Conservation (phyloP, 2,888 invertebrate genomes). For the Drosophila percnosoma region DNA sequence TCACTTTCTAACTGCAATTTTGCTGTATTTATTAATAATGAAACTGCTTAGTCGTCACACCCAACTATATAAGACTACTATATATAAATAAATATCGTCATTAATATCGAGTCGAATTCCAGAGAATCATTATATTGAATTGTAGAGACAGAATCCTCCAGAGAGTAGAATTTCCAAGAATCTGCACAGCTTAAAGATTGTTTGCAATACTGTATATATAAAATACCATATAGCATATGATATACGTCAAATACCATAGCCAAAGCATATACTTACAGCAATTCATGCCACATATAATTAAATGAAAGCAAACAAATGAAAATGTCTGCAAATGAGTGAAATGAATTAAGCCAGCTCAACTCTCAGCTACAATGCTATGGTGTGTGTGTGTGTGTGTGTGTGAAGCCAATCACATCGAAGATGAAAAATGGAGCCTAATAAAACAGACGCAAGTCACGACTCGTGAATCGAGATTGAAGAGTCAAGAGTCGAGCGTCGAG, state of each 20-base stretch:
- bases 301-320: neutral
- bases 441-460: constrained; percentile 18
- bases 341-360: constrained; percentile 3
- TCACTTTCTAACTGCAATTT: too few species aligned
- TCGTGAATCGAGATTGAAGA: neutral
- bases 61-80: neutral
- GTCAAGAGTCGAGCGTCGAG: neutral
- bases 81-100: neutral
- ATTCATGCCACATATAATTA: neutral
- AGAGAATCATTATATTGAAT: too few species aligned
- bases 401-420: constrained; percentile 45
- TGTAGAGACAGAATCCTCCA: neutral
- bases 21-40: too few species aligned
- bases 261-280: neutral
- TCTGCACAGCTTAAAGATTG: neutral
- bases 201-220: neutral
- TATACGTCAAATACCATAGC: neutral
- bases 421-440: constrained; percentile 43
- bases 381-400: neutral
- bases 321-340: neutral
- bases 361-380: neutral
- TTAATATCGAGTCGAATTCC: neutral
- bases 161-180: neutral
- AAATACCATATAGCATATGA: neutral
- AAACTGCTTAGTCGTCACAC: neutral